A percentile compares a stretch with the other conserved stretches of the same genome.
Evolutionary conservation across 2,113 vertebrate genomes (phyloP).

Genomic region (Podilymbus podiceps): DNA sequence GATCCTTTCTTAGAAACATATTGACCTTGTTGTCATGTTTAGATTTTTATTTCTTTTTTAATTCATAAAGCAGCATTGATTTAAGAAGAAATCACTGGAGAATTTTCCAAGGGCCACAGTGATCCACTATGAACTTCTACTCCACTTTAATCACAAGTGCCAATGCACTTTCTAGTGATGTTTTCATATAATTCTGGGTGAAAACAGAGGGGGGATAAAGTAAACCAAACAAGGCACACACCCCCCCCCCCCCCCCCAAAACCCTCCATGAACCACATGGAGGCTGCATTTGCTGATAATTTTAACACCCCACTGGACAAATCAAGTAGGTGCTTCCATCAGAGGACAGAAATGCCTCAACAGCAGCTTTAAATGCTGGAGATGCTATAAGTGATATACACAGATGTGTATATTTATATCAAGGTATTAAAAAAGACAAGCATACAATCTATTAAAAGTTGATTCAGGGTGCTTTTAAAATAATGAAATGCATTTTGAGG

Average conservation of each 20-base stretch:
- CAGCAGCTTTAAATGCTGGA: background rate
- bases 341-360: background rate
- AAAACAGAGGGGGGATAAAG: background rate
- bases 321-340: background rate
- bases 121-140: background rate
- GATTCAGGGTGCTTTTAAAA: background rate
- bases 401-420: accelerated
- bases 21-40: background rate
- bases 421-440: background rate
- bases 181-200: background rate
- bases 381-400: background rate
- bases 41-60: background rate
- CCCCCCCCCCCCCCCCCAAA: background rate
- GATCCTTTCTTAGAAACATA: background rate
- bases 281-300: background rate
- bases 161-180: background rate
- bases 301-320: background rate
- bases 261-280: too few relatives aligned
- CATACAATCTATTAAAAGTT: background rate
- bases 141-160: background rate
- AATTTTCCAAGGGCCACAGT: background rate
- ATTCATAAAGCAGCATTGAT: background rate
- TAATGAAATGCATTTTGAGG: background rate
- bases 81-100: background rate
- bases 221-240: background rate